Base-by-base conservation (phyloP, 2,888 invertebrate genomes). In the Agrochola macilenta region DNA sequence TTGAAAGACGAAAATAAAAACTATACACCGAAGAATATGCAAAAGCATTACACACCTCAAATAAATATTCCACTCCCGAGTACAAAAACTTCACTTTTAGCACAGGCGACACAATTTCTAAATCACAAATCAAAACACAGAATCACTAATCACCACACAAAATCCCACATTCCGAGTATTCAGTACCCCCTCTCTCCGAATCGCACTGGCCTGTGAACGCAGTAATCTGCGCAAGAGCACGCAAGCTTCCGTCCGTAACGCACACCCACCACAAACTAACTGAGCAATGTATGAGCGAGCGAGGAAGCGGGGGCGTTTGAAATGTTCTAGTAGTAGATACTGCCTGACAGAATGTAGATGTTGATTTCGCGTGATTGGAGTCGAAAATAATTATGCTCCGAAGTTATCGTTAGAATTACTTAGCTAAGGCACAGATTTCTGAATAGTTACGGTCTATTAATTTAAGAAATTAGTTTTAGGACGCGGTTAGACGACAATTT, bases 221-320 rank as follows among this genome's bases (percentile, higher is more conserved):
- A 79, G 90, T 89, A 91, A 93, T 92, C 90, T 90, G 94, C 93
- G 92, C 93, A 90, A 90, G 93, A 92, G 94, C 91, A 93, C 89
- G 89, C 84, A 90, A 86, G 91, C 93, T 93, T 94, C 94, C 95
- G 95, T 91, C 92, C 91, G 90, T 90, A 90, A 87, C 89, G 88
- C 84, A 89, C 89, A 90, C 90, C 90, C 89, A 91, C 90, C 86
- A 83, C 85, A 79, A 83, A 70, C 73, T 71, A 81, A 90, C 90
- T 91, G 89, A 83, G 71, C 85, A 89, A 88, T 80, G 83, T 81
- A 88, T 69, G 84, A 89, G 90, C 86, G 84, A 86, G 43, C 58
- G 89, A 88, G 88, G 82, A 73, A 87, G 88, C 88, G 89, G 78
- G 72, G 79, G 65, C 78, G 75, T 79, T 72, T 80, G 64, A 76